Base-by-base conservation (phyloP, 2,888 invertebrate genomes). In the Cataglyphis albicans region DNA sequence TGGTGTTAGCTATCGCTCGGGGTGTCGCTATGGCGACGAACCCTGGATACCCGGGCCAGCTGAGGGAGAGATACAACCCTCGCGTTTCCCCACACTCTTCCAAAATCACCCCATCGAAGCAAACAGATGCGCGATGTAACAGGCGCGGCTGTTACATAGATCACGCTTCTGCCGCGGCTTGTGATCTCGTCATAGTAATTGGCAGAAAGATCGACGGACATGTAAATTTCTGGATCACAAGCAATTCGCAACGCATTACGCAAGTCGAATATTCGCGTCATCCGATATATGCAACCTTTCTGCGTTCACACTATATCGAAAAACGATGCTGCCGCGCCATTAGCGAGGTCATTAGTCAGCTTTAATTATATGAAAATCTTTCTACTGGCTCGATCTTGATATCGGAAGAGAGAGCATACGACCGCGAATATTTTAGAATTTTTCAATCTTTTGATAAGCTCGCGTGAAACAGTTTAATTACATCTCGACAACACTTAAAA, bases 41-140 rank as follows among this genome's bases (percentile, higher is more conserved):
- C 86, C 91, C 91, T 90, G 89, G 90, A 90, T 91, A 90, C 86
- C 91, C 90, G 89, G 90, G 91, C 87, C 63, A 80, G 84, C 68
- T 63, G 67, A 73, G 80, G 57, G 64, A 55, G 25, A 64, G 10
- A 15, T 41, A 67, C 68, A 29, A 78, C 65, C 67, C 57, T 70
- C 61, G 67, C 75, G 35, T 64, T 64, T 38, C 75, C n/a, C 48
- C 41, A 41, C 64, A 18, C 25, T 59, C n/a, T 32, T 59, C 18
- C n/a, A 38, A 35, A 35, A 65, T 76, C 38, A 41, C 32, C 32
- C 18, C 57, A 38, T 55, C 65, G n/a, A 67, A 41, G 68, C 41
- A 41, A 76, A 78, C 59, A 67, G 59, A 78, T 67, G 48, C 44
- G 57, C 59, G 21, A 78, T 78, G 41, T 57, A 78, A 78, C 68